Base-by-base conservation (phyloP, 2,888 invertebrate genomes). In the Campoletis raptor region DNA sequence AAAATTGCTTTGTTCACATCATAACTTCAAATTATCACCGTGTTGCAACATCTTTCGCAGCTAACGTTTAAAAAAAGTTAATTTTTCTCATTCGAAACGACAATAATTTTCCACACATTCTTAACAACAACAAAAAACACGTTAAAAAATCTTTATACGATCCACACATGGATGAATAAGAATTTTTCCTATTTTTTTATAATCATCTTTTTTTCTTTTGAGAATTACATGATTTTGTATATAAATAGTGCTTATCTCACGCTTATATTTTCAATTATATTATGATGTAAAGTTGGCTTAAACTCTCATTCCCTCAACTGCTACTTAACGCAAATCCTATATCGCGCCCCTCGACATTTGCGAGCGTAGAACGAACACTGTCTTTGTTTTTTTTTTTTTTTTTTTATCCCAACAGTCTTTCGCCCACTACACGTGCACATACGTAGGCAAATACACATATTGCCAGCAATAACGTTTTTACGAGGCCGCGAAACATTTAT, bases 401-500 rank as follows among this genome's bases (percentile, higher is more conserved):
- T 80, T 87, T 84, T 88, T n/a, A 90, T 90, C 91, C 87, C 85
- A 84, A 79, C 52, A n/a, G 42, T 81, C 67, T 30, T 61, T 54
- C 79, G 66, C 85, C 77, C 82, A 83, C 82, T 24, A 72, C 18
- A 36, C 48, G 15, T 30, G 45, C 24, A 24, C 45, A 21, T 18
- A 57, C 40, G 40, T 57, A 57, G 40, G 12, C 57, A 42, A 40
- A 74, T 85, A 86, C 86, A 87, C 88, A 89, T 89, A 89, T 89
- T 24, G 48, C 66, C 36, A 90, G 92, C 90, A 92, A 92, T 92
- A 93, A 92, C 91, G 89, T 91, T 92, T 93, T 92, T 93, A 93
- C 92, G 93, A 93, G 85, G 91, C 91, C 91, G 91, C 92, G 91
- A 91, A 92, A 92, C 92, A 93, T 92, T 92, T 93, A 93, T 93